Conservation (phyloP, 2,113 vertebrate genomes). For the Colinus virginianus region DNA sequence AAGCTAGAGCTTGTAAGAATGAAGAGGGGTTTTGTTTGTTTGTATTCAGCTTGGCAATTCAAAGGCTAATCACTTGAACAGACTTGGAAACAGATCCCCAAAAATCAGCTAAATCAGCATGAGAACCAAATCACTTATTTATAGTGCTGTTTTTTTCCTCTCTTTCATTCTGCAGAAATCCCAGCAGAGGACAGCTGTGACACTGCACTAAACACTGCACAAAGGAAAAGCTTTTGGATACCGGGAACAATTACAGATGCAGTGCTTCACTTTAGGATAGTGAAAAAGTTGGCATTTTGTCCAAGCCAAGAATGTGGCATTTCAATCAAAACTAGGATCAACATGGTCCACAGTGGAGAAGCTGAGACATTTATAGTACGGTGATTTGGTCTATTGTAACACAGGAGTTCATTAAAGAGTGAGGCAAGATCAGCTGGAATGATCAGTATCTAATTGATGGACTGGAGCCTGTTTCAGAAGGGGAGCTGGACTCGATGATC, state of each 20-base stretch:
- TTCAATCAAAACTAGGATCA: not conserved
- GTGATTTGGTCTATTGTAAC: not conserved
- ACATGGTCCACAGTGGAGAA: not conserved
- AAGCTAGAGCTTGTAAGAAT: not conserved
- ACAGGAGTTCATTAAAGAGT: not conserved
- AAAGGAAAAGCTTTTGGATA: not conserved
- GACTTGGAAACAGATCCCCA: not conserved
- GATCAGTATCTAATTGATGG: too few relatives aligned
- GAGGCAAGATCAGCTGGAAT: not conserved
- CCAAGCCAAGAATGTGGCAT: not conserved
- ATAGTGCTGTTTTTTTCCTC: not conserved
- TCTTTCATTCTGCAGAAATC: not conserved
- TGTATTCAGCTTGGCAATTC: slow-evolving; percentile 1
- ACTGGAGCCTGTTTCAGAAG: too few relatives aligned
- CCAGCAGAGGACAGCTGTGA: not conserved
- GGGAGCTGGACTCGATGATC: too few relatives aligned
- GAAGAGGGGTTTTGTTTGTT: slow-evolving; percentile 7
- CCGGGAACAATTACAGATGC: not conserved
- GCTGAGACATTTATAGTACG: not conserved
- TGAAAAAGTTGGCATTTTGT: not conserved
- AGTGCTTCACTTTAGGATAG: not conserved
- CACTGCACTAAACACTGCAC: not conserved
- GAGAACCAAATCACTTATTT: not conserved
- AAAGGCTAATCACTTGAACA: slow-evolving; percentile 2
- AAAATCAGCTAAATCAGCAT: not conserved